phyloP scores from a whole-genome alignment of 1,140 invertebrate species.

The Pentalonia nigronervosa region DNA sequence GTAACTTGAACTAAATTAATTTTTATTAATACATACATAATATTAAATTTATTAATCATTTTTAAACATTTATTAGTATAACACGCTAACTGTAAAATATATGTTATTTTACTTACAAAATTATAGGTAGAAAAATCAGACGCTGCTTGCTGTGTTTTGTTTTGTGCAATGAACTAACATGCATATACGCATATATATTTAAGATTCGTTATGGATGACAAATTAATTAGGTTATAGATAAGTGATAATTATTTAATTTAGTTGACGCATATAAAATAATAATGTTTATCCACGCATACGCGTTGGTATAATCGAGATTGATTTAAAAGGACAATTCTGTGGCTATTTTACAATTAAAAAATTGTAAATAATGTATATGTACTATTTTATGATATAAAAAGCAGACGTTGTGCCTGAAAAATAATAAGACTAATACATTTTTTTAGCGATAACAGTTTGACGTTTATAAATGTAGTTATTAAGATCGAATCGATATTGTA shows the following conservation, averaged over 20 bases:
- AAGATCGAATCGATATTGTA: not conserved
- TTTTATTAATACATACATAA: not conserved
- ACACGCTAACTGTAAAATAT: not conserved
- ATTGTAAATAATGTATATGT: not conserved
- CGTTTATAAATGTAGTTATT: not conserved
- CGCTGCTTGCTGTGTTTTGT: not conserved
- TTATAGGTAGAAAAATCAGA: not conserved
- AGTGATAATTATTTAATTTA: not conserved
- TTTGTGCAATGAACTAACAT: not conserved
- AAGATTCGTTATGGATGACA: not conserved
- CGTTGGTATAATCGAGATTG: not conserved
- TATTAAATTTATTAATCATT: not conserved
- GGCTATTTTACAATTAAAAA: not conserved
- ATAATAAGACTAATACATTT: not conserved
- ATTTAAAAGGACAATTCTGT: not conserved
- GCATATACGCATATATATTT: not conserved
- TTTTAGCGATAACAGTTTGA: not conserved
- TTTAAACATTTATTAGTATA: not conserved
- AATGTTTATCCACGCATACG: not conserved
- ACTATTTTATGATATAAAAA: not conserved
- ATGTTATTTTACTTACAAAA: slow-evolving; percentile 3
- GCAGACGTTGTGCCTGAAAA: not conserved
- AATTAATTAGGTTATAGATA: not conserved
- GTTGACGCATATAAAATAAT: not conserved
- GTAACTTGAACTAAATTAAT: not conserved